Conservation (phyloP, 2,797 vertebrate genomes). For the Darevskia nairensis region DNA sequence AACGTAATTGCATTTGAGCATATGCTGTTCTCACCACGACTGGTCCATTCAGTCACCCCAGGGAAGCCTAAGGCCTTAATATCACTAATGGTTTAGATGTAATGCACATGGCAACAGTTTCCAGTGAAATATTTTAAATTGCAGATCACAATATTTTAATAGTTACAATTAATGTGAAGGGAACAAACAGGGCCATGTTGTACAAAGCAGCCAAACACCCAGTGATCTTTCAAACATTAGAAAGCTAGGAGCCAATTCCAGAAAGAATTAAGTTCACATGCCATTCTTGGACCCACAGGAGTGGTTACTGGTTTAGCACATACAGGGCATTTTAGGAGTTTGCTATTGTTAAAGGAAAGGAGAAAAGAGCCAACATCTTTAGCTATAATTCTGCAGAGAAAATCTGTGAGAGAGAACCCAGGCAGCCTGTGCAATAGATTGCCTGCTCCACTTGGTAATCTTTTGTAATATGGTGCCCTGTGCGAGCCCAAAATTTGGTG, state of each 20-base stretch:
- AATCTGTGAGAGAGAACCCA: not conserved
- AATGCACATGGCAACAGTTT: not conserved
- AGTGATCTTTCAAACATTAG: conserved; percentile 60
- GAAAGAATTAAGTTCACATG: conserved; percentile 24
- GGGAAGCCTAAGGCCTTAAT: conserved; percentile 17
- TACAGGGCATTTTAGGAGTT: conserved; percentile 23
- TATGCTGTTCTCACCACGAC: not conserved
- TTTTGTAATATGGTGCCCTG: too few relatives aligned
- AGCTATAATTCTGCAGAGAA: not conserved
- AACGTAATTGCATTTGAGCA: conserved; percentile 18
- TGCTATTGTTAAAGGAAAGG: conserved; percentile 19
- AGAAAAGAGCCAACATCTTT: not conserved
- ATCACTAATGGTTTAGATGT: conserved; percentile 40
- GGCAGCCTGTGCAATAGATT: not conserved
- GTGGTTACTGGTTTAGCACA: conserved; percentile 28
- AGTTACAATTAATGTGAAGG: conserved; percentile 23
- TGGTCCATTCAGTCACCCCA: conserved; percentile 28
- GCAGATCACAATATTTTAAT: conserved; percentile 50
- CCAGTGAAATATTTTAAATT: conserved; percentile 3
- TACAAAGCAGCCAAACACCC: conserved; percentile 51
- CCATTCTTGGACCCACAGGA: conserved; percentile 35
- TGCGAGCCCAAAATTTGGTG: too few relatives aligned
- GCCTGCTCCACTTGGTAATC: not conserved
- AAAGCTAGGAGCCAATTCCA: conserved; percentile 55
- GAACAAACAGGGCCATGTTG: conserved; percentile 9